Evolutionary conservation across 2,888 invertebrate species (phyloP).

Genomic region (Callyntrura sp.): DNA sequence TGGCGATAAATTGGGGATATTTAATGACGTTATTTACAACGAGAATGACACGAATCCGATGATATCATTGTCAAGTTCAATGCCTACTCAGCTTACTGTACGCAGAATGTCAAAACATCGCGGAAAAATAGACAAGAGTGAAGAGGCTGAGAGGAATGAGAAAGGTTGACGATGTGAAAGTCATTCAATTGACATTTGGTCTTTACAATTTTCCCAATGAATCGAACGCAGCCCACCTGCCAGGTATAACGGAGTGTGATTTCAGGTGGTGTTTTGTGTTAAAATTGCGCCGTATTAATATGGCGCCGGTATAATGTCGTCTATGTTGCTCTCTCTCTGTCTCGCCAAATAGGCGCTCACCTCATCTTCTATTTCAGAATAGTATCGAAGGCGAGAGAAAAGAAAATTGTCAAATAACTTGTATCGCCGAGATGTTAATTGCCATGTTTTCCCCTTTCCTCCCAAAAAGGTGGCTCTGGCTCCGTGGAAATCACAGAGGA

Average conservation of each 20-base stretch:
- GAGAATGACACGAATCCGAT: not conserved
- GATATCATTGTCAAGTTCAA: constrained; percentile 20
- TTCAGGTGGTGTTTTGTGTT: too few species aligned
- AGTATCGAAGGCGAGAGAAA: not conserved
- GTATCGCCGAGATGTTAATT: not conserved
- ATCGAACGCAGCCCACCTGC: too few species aligned
- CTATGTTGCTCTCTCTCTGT: not conserved
- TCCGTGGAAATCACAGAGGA: constrained; percentile 70
- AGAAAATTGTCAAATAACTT: too few species aligned
- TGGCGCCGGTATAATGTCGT: too few species aligned
- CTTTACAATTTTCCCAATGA: too few species aligned
- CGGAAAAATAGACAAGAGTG: too few species aligned
- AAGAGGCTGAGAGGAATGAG: too few species aligned
- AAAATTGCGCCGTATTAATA: too few species aligned
- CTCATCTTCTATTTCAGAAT: not conserved
- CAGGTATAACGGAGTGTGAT: too few species aligned
- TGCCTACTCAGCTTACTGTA: not conserved
- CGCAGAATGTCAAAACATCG: too few species aligned
- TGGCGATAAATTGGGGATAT: not conserved
- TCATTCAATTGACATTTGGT: too few species aligned
- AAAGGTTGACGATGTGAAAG: too few species aligned
- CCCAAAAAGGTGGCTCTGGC: constrained; percentile 27
- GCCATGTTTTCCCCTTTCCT: not conserved
- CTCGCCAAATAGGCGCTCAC: not conserved
- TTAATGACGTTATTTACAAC: constrained; percentile 19